These are phyloP conservation scores for Panonychus citri DNA, from an alignment of 1,140 invertebrate species.

Conservation along the genomic window DNA sequence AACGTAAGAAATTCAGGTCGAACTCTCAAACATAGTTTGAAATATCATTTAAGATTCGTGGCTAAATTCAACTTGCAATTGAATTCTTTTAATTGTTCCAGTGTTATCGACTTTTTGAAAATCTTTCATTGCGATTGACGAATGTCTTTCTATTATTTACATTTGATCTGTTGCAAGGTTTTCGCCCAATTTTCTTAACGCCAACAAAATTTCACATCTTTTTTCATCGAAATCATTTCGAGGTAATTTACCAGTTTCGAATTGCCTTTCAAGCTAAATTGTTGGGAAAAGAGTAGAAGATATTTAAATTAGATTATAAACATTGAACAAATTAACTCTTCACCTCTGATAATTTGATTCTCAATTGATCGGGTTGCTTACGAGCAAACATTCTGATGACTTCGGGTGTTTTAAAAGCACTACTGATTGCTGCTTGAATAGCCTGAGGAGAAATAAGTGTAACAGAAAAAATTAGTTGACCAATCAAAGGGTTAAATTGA, in stretches of 20 bases:
- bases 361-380: slow-evolving; percentile 40
- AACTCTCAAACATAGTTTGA: too few relatives aligned
- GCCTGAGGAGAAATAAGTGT: slow-evolving; percentile 27
- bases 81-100: too few relatives aligned
- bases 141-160: slow-evolving; percentile 32
- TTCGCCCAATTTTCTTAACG: slow-evolving; percentile 42
- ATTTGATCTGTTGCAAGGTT: slow-evolving; percentile 32
- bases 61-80: too few relatives aligned
- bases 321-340: slow-evolving; percentile 1
- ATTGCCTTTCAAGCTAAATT: slow-evolving; percentile 24
- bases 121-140: slow-evolving; percentile 25
- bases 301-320: background rate
- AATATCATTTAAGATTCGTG: too few relatives aligned
- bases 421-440: slow-evolving; percentile 46
- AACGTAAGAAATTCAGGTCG: too few relatives aligned
- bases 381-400: slow-evolving; percentile 50
- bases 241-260: slow-evolving; percentile 26
- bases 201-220: slow-evolving; percentile 38
- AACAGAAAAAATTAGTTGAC: background rate
- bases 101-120: slow-evolving; percentile 30
- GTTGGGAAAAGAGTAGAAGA: background rate
- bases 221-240: slow-evolving; percentile 22
- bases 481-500: too few relatives aligned
- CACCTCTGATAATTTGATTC: slow-evolving; percentile 33
- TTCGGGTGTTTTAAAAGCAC: slow-evolving; percentile 51